Evolutionary conservation across 2,113 vertebrate species (phyloP), one percentile per base, ranked within the genome.

Genomic region (Tauraco erythrolophus): DNA sequence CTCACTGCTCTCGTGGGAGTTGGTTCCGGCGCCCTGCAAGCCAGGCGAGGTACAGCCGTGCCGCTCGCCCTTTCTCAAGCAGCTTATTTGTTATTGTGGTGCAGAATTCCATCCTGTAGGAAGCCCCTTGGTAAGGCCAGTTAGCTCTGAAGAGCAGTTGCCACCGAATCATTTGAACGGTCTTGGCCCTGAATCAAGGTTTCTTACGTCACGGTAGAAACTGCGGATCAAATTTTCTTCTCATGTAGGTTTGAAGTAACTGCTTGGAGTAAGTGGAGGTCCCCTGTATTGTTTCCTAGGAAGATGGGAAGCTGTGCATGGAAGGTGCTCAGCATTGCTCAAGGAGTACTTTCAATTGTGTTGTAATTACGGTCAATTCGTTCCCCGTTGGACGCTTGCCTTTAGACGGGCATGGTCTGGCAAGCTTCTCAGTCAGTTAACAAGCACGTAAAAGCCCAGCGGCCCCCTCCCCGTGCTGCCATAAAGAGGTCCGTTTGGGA

Each of bases 101-200:
- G n/a, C 53, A 50, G n/a, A 68, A 4, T 24, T 33, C 15, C 2
- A 0, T 43, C 43, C 50, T 31, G 12, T 24, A 13, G 0, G 0
- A 68, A 78, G 30, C 11, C 33, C 31, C 27, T 7, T 39, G 8
- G 24, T 60, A 19, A 69, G 74, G 24, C 28, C 10, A 5, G 37
- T n/a, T 61, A 58, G 43, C 28, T 71, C 31, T 15, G n/a, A 31
- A 48, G 56, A 85, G 39, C 39, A 12, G 8, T 57, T 76, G 48
- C 19, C 24, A 18, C 50, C 18, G 60, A 50, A 21, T 58, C 19
- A 5, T 69, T 64, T 58, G 22, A 16, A 30, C 74, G 60, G 35
- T 28, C 60, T 23, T 88, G 28, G 39, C 43, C 70, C 65, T 39
- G 16, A 68, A 17, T 54, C 50, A 30, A 3, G 30, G 28, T 92